Evolutionary conservation across 2,888 invertebrate species (phyloP).

Genomic region (Drosophila eohydei): DNA sequence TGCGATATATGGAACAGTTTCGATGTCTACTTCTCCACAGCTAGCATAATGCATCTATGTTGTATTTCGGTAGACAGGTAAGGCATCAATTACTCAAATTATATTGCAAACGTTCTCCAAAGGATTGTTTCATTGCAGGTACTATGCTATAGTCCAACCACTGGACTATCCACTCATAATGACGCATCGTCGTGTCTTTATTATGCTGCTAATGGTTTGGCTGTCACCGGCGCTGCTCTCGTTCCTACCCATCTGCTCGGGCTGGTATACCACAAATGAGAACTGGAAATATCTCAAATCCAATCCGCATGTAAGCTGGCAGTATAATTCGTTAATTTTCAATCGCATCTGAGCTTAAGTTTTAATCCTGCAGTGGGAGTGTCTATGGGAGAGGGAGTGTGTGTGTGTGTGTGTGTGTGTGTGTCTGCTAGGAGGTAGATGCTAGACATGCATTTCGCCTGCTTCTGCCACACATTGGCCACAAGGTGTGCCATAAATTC

Average conservation of each 20-base stretch:
- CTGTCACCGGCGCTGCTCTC: constrained; percentile 95
- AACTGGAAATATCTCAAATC: constrained; percentile 89
- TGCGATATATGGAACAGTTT: constrained; percentile 98
- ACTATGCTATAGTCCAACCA: constrained; percentile 96
- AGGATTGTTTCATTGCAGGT: constrained; percentile 85
- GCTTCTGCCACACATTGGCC: constrained; percentile 26
- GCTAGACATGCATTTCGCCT: constrained; percentile 39
- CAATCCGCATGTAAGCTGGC: constrained; percentile 87
- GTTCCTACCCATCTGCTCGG: constrained; percentile 97
- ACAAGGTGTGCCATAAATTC: constrained; percentile 57
- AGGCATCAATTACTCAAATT: constrained; percentile 23
- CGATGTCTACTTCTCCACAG: constrained; percentile 96
- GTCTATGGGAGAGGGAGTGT: background rate
- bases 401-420: constrained; percentile 5
- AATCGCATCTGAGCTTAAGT: constrained; percentile 57
- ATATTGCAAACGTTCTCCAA: too few relatives aligned
- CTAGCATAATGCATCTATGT: constrained; percentile 96
- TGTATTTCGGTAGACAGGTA: constrained; percentile 94
- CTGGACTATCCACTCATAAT: constrained; percentile 96
- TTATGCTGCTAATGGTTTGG: constrained; percentile 96
- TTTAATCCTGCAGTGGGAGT: constrained; percentile 16
- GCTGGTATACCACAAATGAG: constrained; percentile 96
- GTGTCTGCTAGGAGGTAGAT: constrained; percentile 26
- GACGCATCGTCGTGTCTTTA: constrained; percentile 91
- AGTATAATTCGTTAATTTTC: constrained; percentile 49